phyloP scores from a whole-genome alignment of 2,888 invertebrate genomes.

The Idaea aversata region DNA sequence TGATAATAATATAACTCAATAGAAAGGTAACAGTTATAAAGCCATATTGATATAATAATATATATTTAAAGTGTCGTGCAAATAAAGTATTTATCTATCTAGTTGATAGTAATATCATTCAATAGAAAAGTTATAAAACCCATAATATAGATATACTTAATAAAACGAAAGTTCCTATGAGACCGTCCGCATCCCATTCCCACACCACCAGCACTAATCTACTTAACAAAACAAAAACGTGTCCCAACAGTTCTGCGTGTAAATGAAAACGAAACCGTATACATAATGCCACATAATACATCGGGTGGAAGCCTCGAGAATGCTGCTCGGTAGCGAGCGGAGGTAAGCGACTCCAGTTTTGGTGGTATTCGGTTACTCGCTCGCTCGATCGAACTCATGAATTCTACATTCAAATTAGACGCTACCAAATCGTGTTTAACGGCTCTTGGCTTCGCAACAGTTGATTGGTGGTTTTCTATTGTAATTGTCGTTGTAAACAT shows the following conservation, averaged over 20 bases:
- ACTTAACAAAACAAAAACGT: not conserved
- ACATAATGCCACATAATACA: constrained; percentile 58
- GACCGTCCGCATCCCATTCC: not conserved
- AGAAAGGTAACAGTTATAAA: no score
- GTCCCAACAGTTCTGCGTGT: constrained; percentile 67
- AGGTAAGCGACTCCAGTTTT: constrained; percentile 34
- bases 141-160: no score
- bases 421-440: constrained; percentile 58
- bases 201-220: not conserved
- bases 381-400: constrained; percentile 56
- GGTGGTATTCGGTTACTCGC: constrained; percentile 63
- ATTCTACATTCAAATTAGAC: constrained; percentile 63
- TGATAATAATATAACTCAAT: no score
- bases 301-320: constrained; percentile 66
- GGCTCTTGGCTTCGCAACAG: constrained; percentile 46
- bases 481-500: not conserved
- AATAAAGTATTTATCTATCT: no score
- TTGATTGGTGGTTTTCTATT: constrained; percentile 36
- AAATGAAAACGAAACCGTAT: constrained; percentile 63
- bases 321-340: constrained; percentile 67
- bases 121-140: no score
- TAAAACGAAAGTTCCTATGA: not conserved
- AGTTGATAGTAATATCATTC: no score
- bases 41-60: no score
- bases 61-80: no score